phyloP scores from a whole-genome alignment of 2,888 invertebrate species.

The Cheilosia soror region DNA sequence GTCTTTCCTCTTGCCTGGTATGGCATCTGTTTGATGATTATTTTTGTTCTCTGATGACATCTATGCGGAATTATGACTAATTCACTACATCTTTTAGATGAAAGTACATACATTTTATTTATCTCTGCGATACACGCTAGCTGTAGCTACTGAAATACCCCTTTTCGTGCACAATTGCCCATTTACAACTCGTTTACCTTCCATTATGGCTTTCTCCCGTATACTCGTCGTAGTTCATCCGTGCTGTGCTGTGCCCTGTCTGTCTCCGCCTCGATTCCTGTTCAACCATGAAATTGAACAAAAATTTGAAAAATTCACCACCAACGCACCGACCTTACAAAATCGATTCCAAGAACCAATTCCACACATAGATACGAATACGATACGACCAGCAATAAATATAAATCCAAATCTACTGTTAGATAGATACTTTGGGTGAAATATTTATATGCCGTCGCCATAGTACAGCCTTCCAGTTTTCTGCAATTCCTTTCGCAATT shows the following conservation, averaged over 20 bases:
- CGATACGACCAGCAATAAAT: not conserved
- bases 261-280: not conserved
- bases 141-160: slow-evolving; percentile 19
- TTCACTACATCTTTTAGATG: slow-evolving; percentile 20
- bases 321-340: slow-evolving; percentile 32
- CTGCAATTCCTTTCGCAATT: slow-evolving; percentile 41
- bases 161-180: slow-evolving; percentile 8
- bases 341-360: slow-evolving; percentile 46
- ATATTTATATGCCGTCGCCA: slow-evolving; percentile 3
- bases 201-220: slow-evolving; percentile 14
- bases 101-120: slow-evolving; percentile 11
- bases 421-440: slow-evolving; percentile 11
- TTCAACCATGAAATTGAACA: slow-evolving; percentile 42
- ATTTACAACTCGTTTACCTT: slow-evolving; percentile 39
- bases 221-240: not conserved
- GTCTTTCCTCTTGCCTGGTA: not conserved
- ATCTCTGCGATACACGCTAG: slow-evolving; percentile 23
- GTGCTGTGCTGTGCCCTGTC: not conserved
- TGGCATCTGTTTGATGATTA: slow-evolving; percentile 21
- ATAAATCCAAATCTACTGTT: slow-evolving; percentile 19
- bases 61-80: slow-evolving; percentile 31
- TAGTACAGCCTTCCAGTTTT: slow-evolving; percentile 14
- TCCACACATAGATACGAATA: not conserved
- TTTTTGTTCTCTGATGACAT: slow-evolving; percentile 39
- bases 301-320: slow-evolving; percentile 12